Evolutionary conservation across 2,113 vertebrate species (phyloP).

Genomic region (Deroptyus accipitrinus): DNA sequence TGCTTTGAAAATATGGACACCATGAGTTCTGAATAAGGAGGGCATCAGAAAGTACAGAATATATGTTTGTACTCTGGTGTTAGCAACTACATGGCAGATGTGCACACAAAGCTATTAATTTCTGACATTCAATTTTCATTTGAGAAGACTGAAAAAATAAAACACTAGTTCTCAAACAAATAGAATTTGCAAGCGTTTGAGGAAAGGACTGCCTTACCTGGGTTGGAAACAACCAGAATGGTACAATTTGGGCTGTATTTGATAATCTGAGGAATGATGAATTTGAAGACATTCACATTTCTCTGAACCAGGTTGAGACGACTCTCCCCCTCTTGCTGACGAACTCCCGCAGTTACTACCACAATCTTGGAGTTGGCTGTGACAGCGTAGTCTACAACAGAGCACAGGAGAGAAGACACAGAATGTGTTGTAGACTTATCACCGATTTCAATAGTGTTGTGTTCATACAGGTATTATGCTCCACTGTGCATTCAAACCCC

Average conservation of each 20-base stretch:
- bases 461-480: not conserved
- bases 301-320: slow-evolving; percentile 96
- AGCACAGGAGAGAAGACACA: fast-evolving
- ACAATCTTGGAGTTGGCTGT: slow-evolving; percentile 93
- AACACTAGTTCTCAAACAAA: not conserved
- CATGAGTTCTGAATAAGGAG: not conserved
- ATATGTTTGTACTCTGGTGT: not conserved
- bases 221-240: slow-evolving; percentile 95
- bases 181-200: fast-evolving
- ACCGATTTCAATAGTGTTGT: not conserved
- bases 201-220: slow-evolving; percentile 73
- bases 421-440: not conserved
- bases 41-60: not conserved
- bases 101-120: not conserved
- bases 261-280: slow-evolving; percentile 92
- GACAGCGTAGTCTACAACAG: slow-evolving; percentile 85
- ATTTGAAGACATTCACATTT: slow-evolving; percentile 95
- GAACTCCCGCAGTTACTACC: slow-evolving; percentile 92
- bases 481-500: not conserved
- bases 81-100: not conserved
- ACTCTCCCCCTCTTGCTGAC: slow-evolving; percentile 97
- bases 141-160: not conserved
- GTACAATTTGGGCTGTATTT: slow-evolving; percentile 93
- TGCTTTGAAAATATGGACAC: not conserved
- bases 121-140: not conserved